Evolutionary conservation across 2,113 vertebrate species (phyloP).

Genomic region (Neoarius graeffei): DNA sequence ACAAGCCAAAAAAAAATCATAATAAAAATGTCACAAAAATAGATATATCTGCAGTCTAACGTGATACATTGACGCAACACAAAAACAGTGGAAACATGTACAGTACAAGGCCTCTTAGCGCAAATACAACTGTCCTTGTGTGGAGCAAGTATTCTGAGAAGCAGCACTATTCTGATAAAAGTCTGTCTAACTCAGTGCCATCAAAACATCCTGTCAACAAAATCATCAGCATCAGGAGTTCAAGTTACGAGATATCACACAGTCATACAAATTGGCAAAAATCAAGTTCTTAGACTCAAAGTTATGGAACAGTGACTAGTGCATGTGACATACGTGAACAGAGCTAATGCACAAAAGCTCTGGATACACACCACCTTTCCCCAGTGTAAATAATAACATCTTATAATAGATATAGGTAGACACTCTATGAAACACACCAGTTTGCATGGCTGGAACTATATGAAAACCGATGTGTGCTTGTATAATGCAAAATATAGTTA

Average conservation of each 20-base stretch:
- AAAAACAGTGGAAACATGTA: constrained; percentile 44
- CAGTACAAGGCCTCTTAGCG: constrained; percentile 57
- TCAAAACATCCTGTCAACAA: constrained; percentile 32
- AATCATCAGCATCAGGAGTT: constrained; percentile 50
- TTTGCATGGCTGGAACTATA: constrained; percentile 78
- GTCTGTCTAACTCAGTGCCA: constrained; percentile 43
- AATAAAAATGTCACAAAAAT: constrained; percentile 23
- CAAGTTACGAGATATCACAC: constrained; percentile 56
- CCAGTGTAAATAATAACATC: constrained; percentile 77
- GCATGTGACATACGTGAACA: constrained; percentile 64
- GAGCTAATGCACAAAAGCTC: constrained; percentile 80
- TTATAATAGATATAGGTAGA: constrained; percentile 72
- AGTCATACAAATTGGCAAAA: constrained; percentile 46
- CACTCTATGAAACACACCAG: constrained; percentile 58
- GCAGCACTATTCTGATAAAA: constrained; percentile 52
- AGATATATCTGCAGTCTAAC: constrained; percentile 31
- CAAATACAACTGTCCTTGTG: constrained; percentile 40
- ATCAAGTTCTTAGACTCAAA: constrained; percentile 45
- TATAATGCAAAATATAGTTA: constrained; percentile 77
- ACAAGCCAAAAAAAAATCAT: constrained; percentile 46
- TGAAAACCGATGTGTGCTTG: constrained; percentile 85
- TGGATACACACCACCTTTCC: constrained; percentile 66
- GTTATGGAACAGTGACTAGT: constrained; percentile 54
- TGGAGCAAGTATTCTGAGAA: constrained; percentile 40
- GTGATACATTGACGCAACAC: constrained; percentile 17